Conservation (phyloP, 2,888 invertebrate species). For the Dicranocentrus wangi region DNA sequence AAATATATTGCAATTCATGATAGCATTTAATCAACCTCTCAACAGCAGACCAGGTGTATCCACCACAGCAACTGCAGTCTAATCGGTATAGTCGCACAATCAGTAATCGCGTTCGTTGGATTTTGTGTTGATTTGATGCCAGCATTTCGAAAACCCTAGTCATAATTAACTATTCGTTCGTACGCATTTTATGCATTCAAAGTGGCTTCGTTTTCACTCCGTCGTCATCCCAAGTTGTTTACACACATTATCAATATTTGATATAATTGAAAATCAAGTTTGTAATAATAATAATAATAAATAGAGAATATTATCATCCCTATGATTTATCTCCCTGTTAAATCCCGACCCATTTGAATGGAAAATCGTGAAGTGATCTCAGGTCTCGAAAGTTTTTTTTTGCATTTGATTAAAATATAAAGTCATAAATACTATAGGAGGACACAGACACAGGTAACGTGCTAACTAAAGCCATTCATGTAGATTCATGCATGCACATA, state of each 20-base stretch:
- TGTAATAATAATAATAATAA: background rate
- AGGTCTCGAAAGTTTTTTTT: background rate
- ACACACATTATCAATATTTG: background rate
- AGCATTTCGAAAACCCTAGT: background rate
- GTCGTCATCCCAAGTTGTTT: background rate
- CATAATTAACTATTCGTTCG: background rate
- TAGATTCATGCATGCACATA: too few species aligned
- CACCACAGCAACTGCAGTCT: too few species aligned
- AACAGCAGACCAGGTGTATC: too few species aligned
- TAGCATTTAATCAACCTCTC: too few species aligned
- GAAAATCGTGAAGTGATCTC: background rate
- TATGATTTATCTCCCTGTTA: background rate
- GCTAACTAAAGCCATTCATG: too few species aligned
- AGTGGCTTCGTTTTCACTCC: background rate
- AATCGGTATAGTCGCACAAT: background rate
- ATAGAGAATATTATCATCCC: background rate
- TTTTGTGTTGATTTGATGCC: background rate
- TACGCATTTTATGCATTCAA: background rate
- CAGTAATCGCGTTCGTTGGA: background rate
- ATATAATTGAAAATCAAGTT: background rate
- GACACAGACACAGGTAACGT: background rate
- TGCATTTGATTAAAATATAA: constrained; percentile 3
- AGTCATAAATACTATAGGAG: background rate
- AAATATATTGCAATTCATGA: too few species aligned
- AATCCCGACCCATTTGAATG: background rate